Evolutionary conservation across 2,113 vertebrate species (phyloP), one percentile per base, ranked within the genome.

Genomic region (Percina caprodes): DNA sequence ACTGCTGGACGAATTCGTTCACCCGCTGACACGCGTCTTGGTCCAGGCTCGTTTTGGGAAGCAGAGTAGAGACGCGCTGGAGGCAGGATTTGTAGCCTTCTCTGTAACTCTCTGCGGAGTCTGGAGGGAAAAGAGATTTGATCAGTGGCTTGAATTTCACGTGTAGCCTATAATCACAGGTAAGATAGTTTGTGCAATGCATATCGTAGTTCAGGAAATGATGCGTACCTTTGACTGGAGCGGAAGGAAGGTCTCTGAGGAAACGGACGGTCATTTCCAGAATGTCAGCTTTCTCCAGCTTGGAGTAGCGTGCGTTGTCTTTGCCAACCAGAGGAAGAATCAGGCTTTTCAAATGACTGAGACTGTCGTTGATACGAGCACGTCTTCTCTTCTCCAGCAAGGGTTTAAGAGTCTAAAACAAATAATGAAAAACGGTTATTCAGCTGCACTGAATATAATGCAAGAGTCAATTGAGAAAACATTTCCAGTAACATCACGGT

Each of bases 201-300:
- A 3, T 9, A 11, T 26, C 1, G 3, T 16, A 35, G 48, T 30
- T 72, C 24, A 52, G 12, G 52, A 63, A 23, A 61, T 0, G 68
- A 62, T 42, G 89, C 94, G 93, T 81, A 97, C 97, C 74, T 91
- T 95, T 93, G 46, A 82, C 78, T 0, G 91, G 82, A 16, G 90
- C 48, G 1, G 87, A 87, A 0, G 95, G 96, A 46, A 96, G 90
- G 48, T 96, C 96, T 85, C 90, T 93, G 42, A 98, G 96, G 88
- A 97, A 97, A 45, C 94, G 94, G n/a, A 98, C 97, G 0, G 97
- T 97, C 97, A 97, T 97, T 87, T 98, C 97, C 82, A 98, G 94
- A 81, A 98, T 95, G 74, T 97, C 97, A 0, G 97, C 97, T 91
- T 98, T 98, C 89, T 98, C 97, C 78, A 97, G 92, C 69, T 97